phyloP scores from a whole-genome alignment of 2,888 invertebrate genomes.

The Cheiracanthium punctorium region DNA sequence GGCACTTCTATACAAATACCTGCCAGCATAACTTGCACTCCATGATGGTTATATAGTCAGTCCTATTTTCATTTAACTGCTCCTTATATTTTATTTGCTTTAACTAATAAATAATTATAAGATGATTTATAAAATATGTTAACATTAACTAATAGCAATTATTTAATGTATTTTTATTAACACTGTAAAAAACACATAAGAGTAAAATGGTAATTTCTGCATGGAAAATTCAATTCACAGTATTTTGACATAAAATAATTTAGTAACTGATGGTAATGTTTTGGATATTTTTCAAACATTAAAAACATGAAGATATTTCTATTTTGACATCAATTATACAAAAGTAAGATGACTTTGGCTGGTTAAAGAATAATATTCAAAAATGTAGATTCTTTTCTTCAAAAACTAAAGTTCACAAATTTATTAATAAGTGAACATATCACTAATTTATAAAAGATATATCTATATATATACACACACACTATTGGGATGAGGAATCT shows the following conservation, averaged over 20 bases:
- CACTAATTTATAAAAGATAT: neutral
- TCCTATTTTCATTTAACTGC: no score
- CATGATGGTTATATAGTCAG: no score
- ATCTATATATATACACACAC: no score
- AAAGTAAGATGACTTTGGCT: neutral
- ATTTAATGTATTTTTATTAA: conserved; percentile 13
- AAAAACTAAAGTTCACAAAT: neutral
- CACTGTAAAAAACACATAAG: conserved; percentile 8
- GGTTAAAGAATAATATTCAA: neutral
- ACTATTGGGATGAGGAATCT: neutral
- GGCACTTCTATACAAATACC: no score
- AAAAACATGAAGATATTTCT: neutral
- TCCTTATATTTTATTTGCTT: no score
- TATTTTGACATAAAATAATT: neutral
- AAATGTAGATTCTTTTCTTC: neutral
- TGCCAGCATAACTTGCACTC: no score
- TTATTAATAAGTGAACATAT: neutral
- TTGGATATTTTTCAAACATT: neutral
- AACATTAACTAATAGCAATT: no score
- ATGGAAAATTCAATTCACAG: neutral
- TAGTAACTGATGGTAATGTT: neutral
- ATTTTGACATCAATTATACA: neutral
- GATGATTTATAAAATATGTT: no score
- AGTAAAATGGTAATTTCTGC: neutral
- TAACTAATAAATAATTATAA: no score